These are phyloP conservation scores for Microtus oregoni DNA, from an alignment of 2,113 vertebrate species.

Conservation along the genomic window DNA sequence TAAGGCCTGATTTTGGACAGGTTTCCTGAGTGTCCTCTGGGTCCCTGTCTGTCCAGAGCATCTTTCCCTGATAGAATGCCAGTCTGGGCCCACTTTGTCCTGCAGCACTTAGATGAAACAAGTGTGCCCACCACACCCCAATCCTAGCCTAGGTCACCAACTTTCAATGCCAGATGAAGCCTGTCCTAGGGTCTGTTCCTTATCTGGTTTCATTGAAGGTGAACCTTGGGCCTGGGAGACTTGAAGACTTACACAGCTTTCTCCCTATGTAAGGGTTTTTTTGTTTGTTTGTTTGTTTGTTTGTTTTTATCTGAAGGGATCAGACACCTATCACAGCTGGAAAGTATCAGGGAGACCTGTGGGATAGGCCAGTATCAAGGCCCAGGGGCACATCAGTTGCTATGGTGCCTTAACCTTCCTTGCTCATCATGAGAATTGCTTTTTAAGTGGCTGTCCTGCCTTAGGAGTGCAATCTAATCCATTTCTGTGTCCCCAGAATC, in stretches of 20 bases:
- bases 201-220: not conserved
- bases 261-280: too few species aligned
- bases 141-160: not conserved
- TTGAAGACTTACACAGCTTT: not conserved
- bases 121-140: not conserved
- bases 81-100: too few species aligned
- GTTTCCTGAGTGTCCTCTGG: not conserved
- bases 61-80: too few species aligned
- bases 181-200: not conserved
- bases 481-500: not conserved
- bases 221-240: not conserved
- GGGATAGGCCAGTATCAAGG: not conserved
- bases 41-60: too few species aligned
- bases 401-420: not conserved
- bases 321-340: not conserved
- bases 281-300: too few species aligned
- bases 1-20: not conserved
- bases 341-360: accelerated
- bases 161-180: not conserved
- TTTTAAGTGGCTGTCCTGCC: not conserved
- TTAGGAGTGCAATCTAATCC: not conserved
- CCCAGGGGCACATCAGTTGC: not conserved
- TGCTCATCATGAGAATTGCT: too few species aligned
- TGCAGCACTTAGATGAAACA: not conserved
- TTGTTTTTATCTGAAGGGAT: not conserved